Evolutionary conservation across 2,113 vertebrate species (phyloP).

Genomic region (Micronycteris hirsuta): DNA sequence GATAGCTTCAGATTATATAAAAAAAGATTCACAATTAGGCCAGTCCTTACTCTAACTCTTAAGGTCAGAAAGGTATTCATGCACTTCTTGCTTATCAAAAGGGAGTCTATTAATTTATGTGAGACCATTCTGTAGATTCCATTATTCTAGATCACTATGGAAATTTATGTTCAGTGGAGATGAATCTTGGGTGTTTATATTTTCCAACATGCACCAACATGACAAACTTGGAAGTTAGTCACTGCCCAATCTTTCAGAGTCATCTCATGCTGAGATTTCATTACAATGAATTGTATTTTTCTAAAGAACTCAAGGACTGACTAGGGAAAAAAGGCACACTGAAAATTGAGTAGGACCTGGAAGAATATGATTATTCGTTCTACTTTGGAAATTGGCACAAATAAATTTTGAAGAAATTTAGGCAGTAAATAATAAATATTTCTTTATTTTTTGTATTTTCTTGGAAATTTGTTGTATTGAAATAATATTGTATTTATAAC

Average conservation of each 20-base stretch:
- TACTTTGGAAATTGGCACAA: not conserved
- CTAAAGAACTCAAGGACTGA: not conserved
- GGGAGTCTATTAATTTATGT: not conserved
- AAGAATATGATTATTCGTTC: not conserved
- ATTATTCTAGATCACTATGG: not conserved
- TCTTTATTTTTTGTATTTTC: constrained; percentile 1
- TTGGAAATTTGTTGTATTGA: not conserved
- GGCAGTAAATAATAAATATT: not conserved
- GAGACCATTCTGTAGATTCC: not conserved
- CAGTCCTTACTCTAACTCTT: not conserved
- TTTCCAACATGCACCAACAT: not conserved
- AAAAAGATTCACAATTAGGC: not conserved
- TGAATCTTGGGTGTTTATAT: not conserved
- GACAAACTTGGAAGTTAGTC: not conserved
- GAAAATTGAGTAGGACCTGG: not conserved
- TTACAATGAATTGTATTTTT: not conserved
- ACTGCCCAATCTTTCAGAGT: not conserved
- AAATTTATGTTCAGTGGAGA: not conserved
- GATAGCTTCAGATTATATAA: not conserved
- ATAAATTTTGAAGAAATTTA: not conserved
- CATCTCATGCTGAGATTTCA: not conserved
- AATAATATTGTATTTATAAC: not conserved
- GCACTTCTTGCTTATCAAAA: not conserved
- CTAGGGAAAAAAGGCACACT: accelerated
- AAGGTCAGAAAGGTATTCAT: not conserved